phyloP scores from a whole-genome alignment of 2,888 invertebrate genomes.

The Crematogaster levior region DNA sequence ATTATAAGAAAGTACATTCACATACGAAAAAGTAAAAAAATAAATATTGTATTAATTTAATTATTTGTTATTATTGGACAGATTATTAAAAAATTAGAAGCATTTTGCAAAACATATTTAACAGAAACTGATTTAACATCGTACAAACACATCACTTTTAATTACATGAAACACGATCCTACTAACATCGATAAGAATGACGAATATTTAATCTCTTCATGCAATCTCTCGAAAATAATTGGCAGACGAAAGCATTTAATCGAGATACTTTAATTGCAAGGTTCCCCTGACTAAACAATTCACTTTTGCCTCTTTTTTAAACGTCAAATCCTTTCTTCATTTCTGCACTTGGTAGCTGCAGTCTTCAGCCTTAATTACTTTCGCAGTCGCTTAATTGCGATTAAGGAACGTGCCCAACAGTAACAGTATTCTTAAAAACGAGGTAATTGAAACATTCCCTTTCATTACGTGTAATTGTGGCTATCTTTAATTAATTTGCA shows the following conservation, averaged over 20 bases:
- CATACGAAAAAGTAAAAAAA: too few relatives aligned
- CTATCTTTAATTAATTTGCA: conserved; percentile 72
- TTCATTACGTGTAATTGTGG: conserved; percentile 73
- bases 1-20: too few relatives aligned
- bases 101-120: background rate
- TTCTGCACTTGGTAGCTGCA: conserved; percentile 71
- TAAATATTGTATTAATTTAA: too few relatives aligned
- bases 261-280: conserved; percentile 78
- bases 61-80: background rate
- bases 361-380: conserved; percentile 77
- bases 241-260: conserved; percentile 75
- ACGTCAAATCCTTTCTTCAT: conserved; percentile 72
- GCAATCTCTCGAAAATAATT: conserved; percentile 74
- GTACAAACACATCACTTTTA: conserved; percentile 32
- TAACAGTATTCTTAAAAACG: conserved; percentile 70
- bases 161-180: conserved; percentile 59
- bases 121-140: background rate
- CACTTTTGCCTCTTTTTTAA: conserved; percentile 35
- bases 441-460: conserved; percentile 73
- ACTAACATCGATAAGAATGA: conserved; percentile 61
- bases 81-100: background rate
- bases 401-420: conserved; percentile 73
- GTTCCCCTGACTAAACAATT: conserved; percentile 59
- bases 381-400: conserved; percentile 77
- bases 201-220: conserved; percentile 49